Base-by-base conservation (phyloP, 1,140 invertebrate species). In the Drosophila chauvacae region DNA sequence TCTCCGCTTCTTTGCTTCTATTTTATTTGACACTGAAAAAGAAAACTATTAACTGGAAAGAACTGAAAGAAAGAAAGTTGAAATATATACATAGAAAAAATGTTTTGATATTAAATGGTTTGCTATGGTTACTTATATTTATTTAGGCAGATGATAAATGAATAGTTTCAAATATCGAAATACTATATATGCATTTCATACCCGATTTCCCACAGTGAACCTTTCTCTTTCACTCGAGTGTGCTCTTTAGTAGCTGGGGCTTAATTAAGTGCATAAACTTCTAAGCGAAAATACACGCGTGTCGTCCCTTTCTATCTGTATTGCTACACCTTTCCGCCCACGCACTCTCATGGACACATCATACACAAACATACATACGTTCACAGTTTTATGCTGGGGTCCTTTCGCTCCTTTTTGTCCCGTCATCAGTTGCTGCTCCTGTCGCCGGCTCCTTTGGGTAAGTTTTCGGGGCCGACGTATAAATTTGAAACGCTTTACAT, bases 401-500 rank as follows among this genome's bases (percentile, higher is more conserved):
- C 68, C 30, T 62, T 74, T 57, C 35, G 45, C 48, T 61, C 35
- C 56, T 64, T 53, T 53, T 58, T 35, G 68, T 59, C 47, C 60
- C 83, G 65, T 85, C 82, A 78, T 75, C 70, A 82, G 79, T 86
- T 75, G 69, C 68, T 61, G 58, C 48, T 75, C 30, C 51, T 79
- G 66, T 59, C 75, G 77, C 65, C 69, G 70, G 55, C 64, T 80
- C 63, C 70, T 51, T 62, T 50, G 71, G 62, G 59, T 59, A 77
- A 79, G 64, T 82, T 80, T 86, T 66, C 60, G 82, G 61, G 79
- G 63, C 72, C 68, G 66, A 82, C 83, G 64, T 87, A 87, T 81
- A 86, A 87, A 86, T 87, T 86, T 82, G 79, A 72, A 82, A 60
- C 79, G 79, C 68, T 83, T 88, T 87, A 88, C 83, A 82, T 87